These are phyloP conservation scores for Gymnocephalus cernua DNA, from an alignment of 2,113 vertebrate genomes.

Conservation along the genomic window DNA sequence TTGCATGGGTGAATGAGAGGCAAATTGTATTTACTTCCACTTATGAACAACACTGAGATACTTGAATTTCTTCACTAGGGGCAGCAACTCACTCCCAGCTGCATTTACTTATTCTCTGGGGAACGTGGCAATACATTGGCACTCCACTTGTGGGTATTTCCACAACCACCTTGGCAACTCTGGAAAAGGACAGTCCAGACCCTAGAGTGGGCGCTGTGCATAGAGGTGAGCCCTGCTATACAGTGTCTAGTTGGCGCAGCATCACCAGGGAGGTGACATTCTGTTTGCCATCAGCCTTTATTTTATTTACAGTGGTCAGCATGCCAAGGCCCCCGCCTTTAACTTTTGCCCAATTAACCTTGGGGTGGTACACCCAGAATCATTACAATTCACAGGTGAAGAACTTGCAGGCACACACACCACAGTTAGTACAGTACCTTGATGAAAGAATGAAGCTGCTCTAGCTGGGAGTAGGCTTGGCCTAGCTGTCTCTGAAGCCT, in stretches of 20 bases:
- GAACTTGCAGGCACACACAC: conserved; percentile 1
- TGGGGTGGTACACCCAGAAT: not conserved
- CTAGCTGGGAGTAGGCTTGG: conserved; percentile 83
- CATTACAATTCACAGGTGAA: conserved; percentile 12
- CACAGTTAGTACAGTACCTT: conserved; percentile 83
- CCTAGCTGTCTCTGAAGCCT: conserved; percentile 85
- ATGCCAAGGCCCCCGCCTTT: not conserved
- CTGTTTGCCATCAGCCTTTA: not conserved
- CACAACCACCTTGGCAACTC: not conserved
- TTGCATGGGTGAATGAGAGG: not conserved
- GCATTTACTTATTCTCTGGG: no score
- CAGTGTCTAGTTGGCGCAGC: not conserved
- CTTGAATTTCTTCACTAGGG: no score
- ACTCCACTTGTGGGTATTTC: not conserved
- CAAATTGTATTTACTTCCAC: no score
- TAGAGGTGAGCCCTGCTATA: not conserved
- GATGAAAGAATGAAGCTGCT: conserved; percentile 89
- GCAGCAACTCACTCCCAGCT: no score
- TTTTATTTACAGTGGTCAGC: not conserved
- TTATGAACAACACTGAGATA: no score
- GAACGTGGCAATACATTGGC: not conserved
- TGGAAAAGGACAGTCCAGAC: not conserved
- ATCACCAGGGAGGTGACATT: not conserved
- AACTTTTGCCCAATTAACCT: conserved; percentile 1
- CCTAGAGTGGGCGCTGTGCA: not conserved